Base-by-base conservation (phyloP, 2,113 vertebrate species). In the Chitala chitala region DNA sequence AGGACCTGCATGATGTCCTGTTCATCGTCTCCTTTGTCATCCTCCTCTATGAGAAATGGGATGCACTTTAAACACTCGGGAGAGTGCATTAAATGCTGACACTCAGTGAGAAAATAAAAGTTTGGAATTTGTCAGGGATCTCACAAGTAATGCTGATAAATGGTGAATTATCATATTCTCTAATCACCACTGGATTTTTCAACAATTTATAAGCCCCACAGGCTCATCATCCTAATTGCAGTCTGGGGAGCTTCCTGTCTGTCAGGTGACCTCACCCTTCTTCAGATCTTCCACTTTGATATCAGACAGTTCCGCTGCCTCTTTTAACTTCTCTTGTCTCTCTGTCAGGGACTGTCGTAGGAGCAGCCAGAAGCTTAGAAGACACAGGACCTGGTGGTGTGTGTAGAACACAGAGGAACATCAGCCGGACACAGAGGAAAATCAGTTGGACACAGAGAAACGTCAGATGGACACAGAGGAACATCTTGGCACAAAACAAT, bases 361-460 rank as follows among this genome's bases (percentile, higher is more conserved):
- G 81, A 99, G 92, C 68, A 99, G 91, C 97, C 97, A 99, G 82
- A 99, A 99, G 42, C 92, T 98, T 86, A 98, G 89, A 75, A 93
- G 89, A 85, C 93, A 99, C 85, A 99, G 88, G 73, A 97, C 90
- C 97, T 99, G 81, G 78, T 22, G 24, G 86, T 75, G 85, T 79
- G 88, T 54, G 65, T 44, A 29, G 15, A 3, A 48, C 5, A n/a
- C n/a, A n/a, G n/a, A n/a, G n/a, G n/a, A n/a, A n/a, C n/a, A n/a
- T n/a, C n/a, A n/a, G n/a, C n/a, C n/a, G n/a, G n/a, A n/a, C n/a
- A n/a, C n/a, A n/a, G n/a, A n/a, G n/a, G n/a, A n/a, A n/a, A n/a
- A n/a, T n/a, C n/a, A n/a, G n/a, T n/a, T n/a, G n/a, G n/a, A n/a
- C n/a, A n/a, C n/a, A n/a, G n/a, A n/a, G n/a, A n/a, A n/a, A n/a